phyloP scores from a whole-genome alignment of 2,797 vertebrate genomes.

The Eremophila alpestris region DNA sequence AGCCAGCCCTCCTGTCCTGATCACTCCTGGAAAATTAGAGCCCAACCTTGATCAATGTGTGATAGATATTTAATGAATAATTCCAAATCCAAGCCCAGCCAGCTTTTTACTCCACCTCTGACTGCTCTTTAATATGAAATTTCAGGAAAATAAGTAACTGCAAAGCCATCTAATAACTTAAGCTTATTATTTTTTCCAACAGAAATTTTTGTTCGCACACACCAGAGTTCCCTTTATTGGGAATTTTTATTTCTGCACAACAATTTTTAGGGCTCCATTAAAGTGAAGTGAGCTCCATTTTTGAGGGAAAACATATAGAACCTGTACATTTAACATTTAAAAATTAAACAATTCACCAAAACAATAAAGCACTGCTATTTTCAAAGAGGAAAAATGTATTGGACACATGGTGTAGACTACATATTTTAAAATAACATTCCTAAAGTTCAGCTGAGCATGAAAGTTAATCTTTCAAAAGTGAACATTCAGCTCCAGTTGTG shows the following conservation, averaged over 20 bases:
- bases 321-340: background rate
- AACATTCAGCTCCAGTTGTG: constrained; percentile 43
- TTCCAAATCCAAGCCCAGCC: background rate
- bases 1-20: background rate
- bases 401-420: background rate
- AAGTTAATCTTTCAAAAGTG: constrained; percentile 61
- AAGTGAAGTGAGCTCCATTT: background rate
- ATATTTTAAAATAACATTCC: constrained; percentile 47
- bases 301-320: background rate
- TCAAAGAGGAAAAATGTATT: background rate
- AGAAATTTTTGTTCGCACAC: background rate
- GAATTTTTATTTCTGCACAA: background rate
- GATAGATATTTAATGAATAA: background rate
- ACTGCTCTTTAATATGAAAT: background rate
- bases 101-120: background rate
- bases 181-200: background rate
- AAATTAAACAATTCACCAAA: background rate
- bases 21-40: background rate
- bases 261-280: background rate
- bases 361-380: background rate
- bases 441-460: constrained; percentile 57
- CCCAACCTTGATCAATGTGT: background rate
- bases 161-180: background rate
- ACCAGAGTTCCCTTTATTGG: background rate
- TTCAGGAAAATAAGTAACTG: background rate